Evolutionary conservation across 2,113 vertebrate genomes (phyloP), one percentile per base, ranked within the genome.

Genomic region (Psittacara wagleri): DNA sequence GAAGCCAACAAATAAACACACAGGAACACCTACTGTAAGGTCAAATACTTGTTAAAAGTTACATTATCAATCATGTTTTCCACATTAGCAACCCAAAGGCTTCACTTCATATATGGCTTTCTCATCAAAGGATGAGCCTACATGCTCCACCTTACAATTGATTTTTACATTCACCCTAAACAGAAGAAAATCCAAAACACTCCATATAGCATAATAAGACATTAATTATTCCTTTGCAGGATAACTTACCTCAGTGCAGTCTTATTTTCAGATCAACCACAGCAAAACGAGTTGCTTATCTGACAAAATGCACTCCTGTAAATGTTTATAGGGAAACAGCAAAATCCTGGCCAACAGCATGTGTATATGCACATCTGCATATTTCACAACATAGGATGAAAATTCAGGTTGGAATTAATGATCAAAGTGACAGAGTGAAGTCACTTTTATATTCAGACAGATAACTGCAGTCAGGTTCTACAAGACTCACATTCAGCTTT

Each of bases 301-400:
- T 31, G 62, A 68, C 41, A 83, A 89, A 67, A 68, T 11, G 8
- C 29, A 44, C 13, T 54, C 35, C 61, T 28, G 5, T 57, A 54
- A 84, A 80, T 0, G 3, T 31, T 72, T 16, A 51, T 0, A 3
- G 6, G 33, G 31, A 73, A 77, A 61, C 18, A 24, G 57, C 73
- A 72, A 84, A 85, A 35, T 61, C 87, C 39, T 61, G 62, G 33
- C 17, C 37, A 67, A 62, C 31, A 44, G 57, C 16, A 55, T 3
- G 4, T 7, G 4, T 41, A 39, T 4, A 27, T 8, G 15, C 2
- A 8, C 5, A 9, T 7, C 7, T 13, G 4, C 4, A 0, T 68
- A 37, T 69, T 81, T 91, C 88, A 44, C 29, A 13, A 64, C 43
- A 43, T 1, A 51, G 20, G 48, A 52, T 57, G 63, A 44, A 77